Evolutionary conservation across 2,113 vertebrate species (phyloP).

Genomic region (Leucoraja erinaceus): DNA sequence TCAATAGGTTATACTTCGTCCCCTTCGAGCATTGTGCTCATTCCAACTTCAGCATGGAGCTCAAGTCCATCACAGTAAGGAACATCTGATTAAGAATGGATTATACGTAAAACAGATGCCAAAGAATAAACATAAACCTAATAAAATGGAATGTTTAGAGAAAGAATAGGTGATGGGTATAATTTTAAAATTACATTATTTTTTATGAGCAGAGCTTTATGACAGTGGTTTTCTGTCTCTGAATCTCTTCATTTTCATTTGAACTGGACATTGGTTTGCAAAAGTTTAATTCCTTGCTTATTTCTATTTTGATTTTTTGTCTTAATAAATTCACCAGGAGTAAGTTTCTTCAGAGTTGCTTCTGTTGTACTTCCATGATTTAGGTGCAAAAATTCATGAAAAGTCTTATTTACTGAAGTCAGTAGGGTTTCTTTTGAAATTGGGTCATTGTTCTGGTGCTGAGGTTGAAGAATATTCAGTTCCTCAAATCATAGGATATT

Average conservation of each 20-base stretch:
- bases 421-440: not conserved
- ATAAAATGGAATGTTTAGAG: slow-evolving; percentile 85
- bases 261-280: not conserved
- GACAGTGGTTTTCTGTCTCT: not conserved
- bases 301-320: too few relatives aligned
- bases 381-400: not conserved
- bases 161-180: slow-evolving; percentile 63
- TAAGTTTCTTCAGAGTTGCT: not conserved
- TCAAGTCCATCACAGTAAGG: slow-evolving; percentile 91
- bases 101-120: slow-evolving; percentile 91
- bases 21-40: slow-evolving; percentile 84
- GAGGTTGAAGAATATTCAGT: not conserved
- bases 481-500: not conserved
- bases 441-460: too few relatives aligned
- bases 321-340: not conserved
- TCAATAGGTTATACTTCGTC: slow-evolving; percentile 75
- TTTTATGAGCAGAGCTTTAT: not conserved
- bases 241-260: slow-evolving; percentile 12
- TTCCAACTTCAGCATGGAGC: slow-evolving; percentile 95
- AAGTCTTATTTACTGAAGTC: not conserved
- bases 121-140: slow-evolving; percentile 94
- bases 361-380: not conserved
- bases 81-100: slow-evolving; percentile 84
- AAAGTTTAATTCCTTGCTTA: not conserved
- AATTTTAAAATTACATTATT: slow-evolving; percentile 29